Evolutionary conservation across 2,113 vertebrate species (phyloP).

Genomic region (Morone saxatilis): DNA sequence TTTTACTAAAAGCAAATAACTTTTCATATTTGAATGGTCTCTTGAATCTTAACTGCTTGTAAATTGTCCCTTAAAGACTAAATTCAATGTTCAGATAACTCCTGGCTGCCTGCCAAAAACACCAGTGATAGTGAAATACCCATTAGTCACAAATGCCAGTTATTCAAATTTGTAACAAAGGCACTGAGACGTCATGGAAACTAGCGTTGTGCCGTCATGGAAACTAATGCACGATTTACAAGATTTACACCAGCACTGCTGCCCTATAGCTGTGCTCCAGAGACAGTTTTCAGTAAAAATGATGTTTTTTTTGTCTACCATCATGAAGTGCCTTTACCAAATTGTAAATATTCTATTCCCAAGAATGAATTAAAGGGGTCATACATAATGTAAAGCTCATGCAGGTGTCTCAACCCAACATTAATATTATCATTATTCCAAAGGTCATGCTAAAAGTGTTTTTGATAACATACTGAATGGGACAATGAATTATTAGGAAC

Average conservation of each 20-base stretch:
- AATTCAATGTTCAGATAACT: neutral
- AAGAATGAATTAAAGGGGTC: neutral
- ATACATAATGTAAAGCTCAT: conserved; percentile 13
- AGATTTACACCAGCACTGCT: neutral
- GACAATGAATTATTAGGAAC: neutral
- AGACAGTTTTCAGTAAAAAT: neutral
- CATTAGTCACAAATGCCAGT: conserved; percentile 12
- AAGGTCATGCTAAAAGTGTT: conserved; percentile 11
- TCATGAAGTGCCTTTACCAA: neutral
- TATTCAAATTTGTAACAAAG: conserved; percentile 35
- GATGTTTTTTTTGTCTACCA: neutral
- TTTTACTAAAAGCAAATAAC: neutral
- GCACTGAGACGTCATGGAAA: conserved; percentile 17
- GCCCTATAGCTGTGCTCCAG: neutral
- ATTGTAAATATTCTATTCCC: neutral
- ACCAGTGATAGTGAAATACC: neutral
- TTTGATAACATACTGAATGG: neutral
- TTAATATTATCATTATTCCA: conserved; percentile 20
- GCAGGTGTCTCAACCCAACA: conserved; percentile 1
- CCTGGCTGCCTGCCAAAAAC: neutral
- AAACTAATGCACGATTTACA: conserved; percentile 34
- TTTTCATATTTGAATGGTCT: neutral
- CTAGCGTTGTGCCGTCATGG: neutral
- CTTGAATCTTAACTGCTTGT: neutral
- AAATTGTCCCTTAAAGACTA: neutral